Evolutionary conservation across 1,140 invertebrate genomes (phyloP).

Genomic region (Zophobas morio): DNA sequence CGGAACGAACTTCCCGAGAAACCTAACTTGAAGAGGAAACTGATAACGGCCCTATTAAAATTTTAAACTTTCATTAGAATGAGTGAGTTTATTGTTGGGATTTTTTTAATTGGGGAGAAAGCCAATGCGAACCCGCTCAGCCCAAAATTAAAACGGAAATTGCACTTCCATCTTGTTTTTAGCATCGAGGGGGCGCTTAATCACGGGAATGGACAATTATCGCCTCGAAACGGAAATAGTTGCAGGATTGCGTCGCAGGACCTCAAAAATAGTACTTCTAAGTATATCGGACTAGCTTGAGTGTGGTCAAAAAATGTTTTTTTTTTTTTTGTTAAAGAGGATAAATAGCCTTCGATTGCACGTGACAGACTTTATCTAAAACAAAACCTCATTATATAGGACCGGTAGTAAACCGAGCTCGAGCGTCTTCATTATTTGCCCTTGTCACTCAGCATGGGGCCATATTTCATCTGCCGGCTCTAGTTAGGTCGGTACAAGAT

Average conservation of each 20-base stretch:
- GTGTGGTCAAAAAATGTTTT: too few species aligned
- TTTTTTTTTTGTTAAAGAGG: too few species aligned
- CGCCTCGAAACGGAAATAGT: neutral
- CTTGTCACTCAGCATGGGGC: slow-evolving; percentile 53
- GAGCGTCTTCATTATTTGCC: slow-evolving; percentile 51
- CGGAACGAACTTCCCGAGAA: slow-evolving; percentile 6
- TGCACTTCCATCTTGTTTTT: slow-evolving; percentile 28
- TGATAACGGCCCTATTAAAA: slow-evolving; percentile 32
- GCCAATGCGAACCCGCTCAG: neutral
- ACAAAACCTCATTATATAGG: slow-evolving; percentile 52
- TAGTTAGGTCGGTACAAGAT: slow-evolving; percentile 41
- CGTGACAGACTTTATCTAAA: slow-evolving; percentile 49
- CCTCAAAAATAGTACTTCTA: neutral
- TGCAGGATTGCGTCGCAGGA: neutral
- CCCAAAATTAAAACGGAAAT: slow-evolving; percentile 19
- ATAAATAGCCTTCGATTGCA: slow-evolving; percentile 1
- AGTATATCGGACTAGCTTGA: too few species aligned
- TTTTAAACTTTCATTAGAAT: slow-evolving; percentile 29
- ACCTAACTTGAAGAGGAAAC: neutral
- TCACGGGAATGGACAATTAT: slow-evolving; percentile 18
- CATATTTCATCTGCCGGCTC: slow-evolving; percentile 54
- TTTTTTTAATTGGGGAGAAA: slow-evolving; percentile 26
- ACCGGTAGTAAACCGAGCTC: slow-evolving; percentile 46
- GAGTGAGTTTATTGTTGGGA: slow-evolving; percentile 31
- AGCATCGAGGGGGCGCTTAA: neutral